These are phyloP conservation scores for Lota lota DNA, from an alignment of 2,113 vertebrate genomes.

Conservation along the genomic window DNA sequence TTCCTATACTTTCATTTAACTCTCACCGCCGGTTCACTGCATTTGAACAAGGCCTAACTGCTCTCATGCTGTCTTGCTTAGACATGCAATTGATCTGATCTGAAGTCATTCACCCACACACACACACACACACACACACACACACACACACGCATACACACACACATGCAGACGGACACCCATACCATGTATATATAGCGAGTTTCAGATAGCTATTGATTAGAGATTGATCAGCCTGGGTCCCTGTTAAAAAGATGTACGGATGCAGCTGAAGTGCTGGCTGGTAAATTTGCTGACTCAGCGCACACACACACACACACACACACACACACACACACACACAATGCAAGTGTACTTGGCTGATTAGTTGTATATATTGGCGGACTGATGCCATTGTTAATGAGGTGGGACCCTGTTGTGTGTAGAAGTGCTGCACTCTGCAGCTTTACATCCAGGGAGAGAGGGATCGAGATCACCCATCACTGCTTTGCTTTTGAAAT, in stretches of 20 bases:
- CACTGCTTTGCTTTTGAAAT: too few relatives aligned
- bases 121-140: neutral
- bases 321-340: slow-evolving; percentile 14
- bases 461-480: neutral
- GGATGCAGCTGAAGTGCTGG: slow-evolving; percentile 54
- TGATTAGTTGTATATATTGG: slow-evolving; percentile 57
- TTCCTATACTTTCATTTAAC: too few relatives aligned
- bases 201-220: slow-evolving; percentile 65
- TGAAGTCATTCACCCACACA: neutral
- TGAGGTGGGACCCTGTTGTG: slow-evolving; percentile 49
- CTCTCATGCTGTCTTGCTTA: neutral
- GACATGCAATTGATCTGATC: neutral
- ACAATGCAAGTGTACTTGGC: neutral
- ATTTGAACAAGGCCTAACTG: too few relatives aligned
- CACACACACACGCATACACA: slow-evolving; percentile 3
- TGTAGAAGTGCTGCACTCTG: slow-evolving; percentile 41
- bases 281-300: slow-evolving; percentile 68
- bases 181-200: slow-evolving; percentile 7
- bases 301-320: slow-evolving; percentile 11
- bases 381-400: slow-evolving; percentile 53
- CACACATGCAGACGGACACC: slow-evolving; percentile 5
- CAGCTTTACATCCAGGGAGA: slow-evolving; percentile 31
- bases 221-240: slow-evolving; percentile 62
- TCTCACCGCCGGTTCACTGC: too few relatives aligned
- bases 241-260: slow-evolving; percentile 65